Evolutionary conservation across 2,888 invertebrate species (phyloP).

Genomic region (Sycophila texana): DNA sequence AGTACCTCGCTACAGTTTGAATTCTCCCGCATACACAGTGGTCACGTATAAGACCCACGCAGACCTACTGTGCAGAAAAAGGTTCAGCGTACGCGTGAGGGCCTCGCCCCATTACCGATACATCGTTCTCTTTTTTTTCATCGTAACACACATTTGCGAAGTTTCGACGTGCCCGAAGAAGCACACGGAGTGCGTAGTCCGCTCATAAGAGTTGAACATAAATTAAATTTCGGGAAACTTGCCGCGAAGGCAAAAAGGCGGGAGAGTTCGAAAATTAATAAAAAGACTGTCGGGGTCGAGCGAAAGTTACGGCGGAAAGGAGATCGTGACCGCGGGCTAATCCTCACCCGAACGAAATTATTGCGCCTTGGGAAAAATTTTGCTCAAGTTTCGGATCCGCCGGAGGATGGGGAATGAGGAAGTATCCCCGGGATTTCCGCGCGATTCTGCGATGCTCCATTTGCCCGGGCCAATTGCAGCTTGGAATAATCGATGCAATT

Average conservation of each 20-base stretch:
- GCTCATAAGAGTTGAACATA: slow-evolving; percentile 2
- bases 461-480: slow-evolving; percentile 1
- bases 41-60: not conserved
- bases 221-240: slow-evolving; percentile 28
- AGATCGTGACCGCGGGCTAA: not conserved
- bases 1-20: too few species aligned
- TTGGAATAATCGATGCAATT: slow-evolving; percentile 35
- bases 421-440: too few species aligned
- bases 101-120: not conserved
- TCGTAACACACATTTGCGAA: too few species aligned
- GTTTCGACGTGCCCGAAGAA: not conserved
- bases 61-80: not conserved
- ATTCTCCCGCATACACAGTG: too few species aligned
- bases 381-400: not conserved
- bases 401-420: not conserved
- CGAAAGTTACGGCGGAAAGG: not conserved
- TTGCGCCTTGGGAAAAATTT: not conserved
- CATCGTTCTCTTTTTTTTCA: too few species aligned
- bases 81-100: not conserved
- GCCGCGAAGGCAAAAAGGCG: not conserved
- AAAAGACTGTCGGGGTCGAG: not conserved
- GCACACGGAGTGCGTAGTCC: not conserved
- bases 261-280: slow-evolving; percentile 31
- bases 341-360: not conserved
- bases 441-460: not conserved